Conservation (phyloP, 2,888 invertebrate genomes). For the Halictus quadricinctus region DNA sequence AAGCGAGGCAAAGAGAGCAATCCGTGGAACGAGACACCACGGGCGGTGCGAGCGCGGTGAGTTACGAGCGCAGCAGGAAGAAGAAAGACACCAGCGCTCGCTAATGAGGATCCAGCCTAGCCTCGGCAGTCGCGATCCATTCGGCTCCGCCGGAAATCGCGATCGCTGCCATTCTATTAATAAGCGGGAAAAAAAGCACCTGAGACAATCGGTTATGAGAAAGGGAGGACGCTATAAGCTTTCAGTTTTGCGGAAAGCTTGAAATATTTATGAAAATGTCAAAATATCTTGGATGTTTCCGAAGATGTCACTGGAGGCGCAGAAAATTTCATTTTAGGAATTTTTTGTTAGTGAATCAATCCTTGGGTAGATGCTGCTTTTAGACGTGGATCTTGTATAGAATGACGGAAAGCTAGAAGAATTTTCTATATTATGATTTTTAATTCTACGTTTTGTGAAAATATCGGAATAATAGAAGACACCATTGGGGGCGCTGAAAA, state of each 20-base stretch:
- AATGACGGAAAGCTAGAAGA: too few species aligned
- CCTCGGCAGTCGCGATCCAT: slow-evolving; percentile 40
- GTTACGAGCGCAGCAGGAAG: slow-evolving; percentile 43
- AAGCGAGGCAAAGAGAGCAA: slow-evolving; percentile 52
- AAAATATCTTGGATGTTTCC: too few species aligned
- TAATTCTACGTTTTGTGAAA: too few species aligned
- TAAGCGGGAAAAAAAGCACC: background rate
- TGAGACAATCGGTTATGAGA: background rate
- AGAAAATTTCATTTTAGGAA: too few species aligned
- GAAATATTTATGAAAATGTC: too few species aligned
- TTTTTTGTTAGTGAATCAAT: too few species aligned
- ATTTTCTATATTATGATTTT: too few species aligned
- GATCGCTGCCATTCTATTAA: slow-evolving; percentile 8
- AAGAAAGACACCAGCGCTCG: slow-evolving; percentile 57
- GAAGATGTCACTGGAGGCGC: too few species aligned
- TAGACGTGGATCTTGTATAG: too few species aligned
- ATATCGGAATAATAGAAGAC: too few species aligned
- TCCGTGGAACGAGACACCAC: slow-evolving; percentile 54
- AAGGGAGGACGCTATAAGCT: background rate
- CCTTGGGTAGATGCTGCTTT: too few species aligned
- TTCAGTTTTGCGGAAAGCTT: slow-evolving; percentile 31
- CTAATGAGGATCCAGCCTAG: slow-evolving; percentile 58
- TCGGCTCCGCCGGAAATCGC: slow-evolving; percentile 34
- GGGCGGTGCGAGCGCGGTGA: slow-evolving; percentile 40
- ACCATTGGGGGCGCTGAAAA: too few species aligned